phyloP scores from a whole-genome alignment of 2,888 invertebrate species.

The Spodoptera littoralis region DNA sequence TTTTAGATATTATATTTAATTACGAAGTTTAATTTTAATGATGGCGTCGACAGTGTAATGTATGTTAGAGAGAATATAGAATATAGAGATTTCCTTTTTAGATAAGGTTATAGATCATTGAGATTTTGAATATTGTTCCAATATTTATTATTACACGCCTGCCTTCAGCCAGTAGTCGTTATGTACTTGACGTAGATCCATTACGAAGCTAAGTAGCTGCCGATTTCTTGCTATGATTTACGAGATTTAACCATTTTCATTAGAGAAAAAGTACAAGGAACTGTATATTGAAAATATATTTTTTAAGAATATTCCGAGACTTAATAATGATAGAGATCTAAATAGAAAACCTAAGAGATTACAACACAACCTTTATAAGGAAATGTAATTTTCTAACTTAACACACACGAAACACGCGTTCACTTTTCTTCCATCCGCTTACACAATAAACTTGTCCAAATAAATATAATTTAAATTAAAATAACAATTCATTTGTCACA shows the following conservation, averaged over 20 bases:
- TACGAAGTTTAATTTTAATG: neutral
- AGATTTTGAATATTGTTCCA: neutral
- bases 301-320: constrained; percentile 19
- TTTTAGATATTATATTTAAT: constrained; percentile 23
- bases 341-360: constrained; percentile 29
- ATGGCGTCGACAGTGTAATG: constrained; percentile 11
- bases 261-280: no score
- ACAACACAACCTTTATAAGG: constrained; percentile 41
- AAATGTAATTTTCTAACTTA: constrained; percentile 28
- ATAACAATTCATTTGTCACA: constrained; percentile 36
- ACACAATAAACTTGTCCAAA: constrained; percentile 27
- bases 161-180: neutral
- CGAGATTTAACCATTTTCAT: no score
- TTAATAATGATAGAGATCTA: constrained; percentile 15
- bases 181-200: neutral
- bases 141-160: no score
- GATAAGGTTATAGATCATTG: neutral
- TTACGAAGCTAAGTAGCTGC: constrained; percentile 17
- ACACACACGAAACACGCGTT: constrained; percentile 32
- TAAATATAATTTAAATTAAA: constrained; percentile 35
- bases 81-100: neutral
- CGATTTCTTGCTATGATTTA: neutral
- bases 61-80: neutral
- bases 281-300: neutral
- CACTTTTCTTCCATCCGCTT: constrained; percentile 27